Conservation (phyloP, 2,797 vertebrate genomes). For the Characodon lateralis region DNA sequence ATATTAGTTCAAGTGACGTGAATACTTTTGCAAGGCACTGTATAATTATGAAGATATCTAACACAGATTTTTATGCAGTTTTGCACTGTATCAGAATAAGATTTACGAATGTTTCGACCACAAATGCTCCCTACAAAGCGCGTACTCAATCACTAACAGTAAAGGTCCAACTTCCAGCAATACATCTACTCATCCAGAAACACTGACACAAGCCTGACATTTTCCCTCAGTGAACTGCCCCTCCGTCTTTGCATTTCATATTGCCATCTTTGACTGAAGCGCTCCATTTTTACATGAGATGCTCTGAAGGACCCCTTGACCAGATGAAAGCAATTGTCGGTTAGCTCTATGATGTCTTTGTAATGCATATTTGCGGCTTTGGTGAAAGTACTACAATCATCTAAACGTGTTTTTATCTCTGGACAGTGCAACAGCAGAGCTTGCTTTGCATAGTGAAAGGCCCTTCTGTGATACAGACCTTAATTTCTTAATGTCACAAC, state of each 20-base stretch:
- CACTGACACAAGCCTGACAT: conserved; percentile 65
- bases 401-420: conserved; percentile 62
- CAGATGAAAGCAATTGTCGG: conserved; percentile 74
- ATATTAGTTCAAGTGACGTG: neutral
- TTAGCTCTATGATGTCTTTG: conserved; percentile 74
- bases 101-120: conserved; percentile 41
- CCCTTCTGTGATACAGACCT: conserved; percentile 58
- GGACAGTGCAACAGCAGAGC: conserved; percentile 43
- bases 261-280: conserved; percentile 62
- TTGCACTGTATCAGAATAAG: conserved; percentile 29
- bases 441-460: conserved; percentile 53
- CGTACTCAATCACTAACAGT: conserved; percentile 38
- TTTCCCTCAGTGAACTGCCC: conserved; percentile 56
- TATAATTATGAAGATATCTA: neutral
- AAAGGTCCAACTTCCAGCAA: conserved; percentile 68
- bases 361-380: conserved; percentile 69
- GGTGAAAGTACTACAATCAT: conserved; percentile 59
- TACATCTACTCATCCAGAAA: conserved; percentile 65
- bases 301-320: conserved; percentile 68
- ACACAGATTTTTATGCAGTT: conserved; percentile 3
- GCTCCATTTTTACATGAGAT: conserved; percentile 66
- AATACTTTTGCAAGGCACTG: neutral
- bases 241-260: conserved; percentile 59
- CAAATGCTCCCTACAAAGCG: conserved; percentile 37
- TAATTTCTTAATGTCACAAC: conserved; percentile 74